Base-by-base conservation (phyloP, 64 coral and sea anemone genomes). In the Montipora cactus region DNA sequence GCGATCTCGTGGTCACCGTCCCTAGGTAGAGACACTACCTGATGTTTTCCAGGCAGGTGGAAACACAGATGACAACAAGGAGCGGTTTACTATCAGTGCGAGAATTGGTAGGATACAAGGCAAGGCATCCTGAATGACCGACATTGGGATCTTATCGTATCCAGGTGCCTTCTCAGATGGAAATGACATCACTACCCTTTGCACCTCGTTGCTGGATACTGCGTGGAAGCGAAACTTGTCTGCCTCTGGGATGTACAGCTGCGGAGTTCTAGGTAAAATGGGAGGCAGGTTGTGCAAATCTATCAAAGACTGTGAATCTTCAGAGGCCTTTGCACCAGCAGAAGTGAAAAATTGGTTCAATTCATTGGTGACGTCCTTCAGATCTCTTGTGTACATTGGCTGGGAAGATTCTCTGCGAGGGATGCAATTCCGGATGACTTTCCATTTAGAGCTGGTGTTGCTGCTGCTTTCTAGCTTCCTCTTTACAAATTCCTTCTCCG, bases 81-180 rank as follows among this genome's bases (percentile, higher is more conserved):
- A 80, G 48, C 62, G 79, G 90, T 83, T 91, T 7, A 91, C 61
- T 12, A 91, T 91, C 16, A 20, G 37, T 58, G 79, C 83, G n/a
- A 91, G 90, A 8, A 37, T 28, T 16, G 59, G 49, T 19, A 81
- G 19, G n/a, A 91, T 83, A 74, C 77, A 68, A 71, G 78, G 89
- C 13, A 83, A 5, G 15, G 58, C 61, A 58, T 91, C 89, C 66
- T 83, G 83, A 53, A 91, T 91, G 6, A 91, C 79, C 8, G 57
- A 70, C 77, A 91, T 73, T 23, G 89, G n/a, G 14, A 81, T 83
- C 18, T 91, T 91, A 49, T 90, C 52, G 47, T 81, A 70, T 15
- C 89, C 79, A 74, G 89, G 78, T 4, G 79, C 79, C 59, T 91
- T 91, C 20, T 83, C 49, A 12, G 89, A 89, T 78, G 87, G 50